Evolutionary conservation across 2,113 vertebrate genomes (phyloP).

Genomic region (Lagopus leucura): DNA sequence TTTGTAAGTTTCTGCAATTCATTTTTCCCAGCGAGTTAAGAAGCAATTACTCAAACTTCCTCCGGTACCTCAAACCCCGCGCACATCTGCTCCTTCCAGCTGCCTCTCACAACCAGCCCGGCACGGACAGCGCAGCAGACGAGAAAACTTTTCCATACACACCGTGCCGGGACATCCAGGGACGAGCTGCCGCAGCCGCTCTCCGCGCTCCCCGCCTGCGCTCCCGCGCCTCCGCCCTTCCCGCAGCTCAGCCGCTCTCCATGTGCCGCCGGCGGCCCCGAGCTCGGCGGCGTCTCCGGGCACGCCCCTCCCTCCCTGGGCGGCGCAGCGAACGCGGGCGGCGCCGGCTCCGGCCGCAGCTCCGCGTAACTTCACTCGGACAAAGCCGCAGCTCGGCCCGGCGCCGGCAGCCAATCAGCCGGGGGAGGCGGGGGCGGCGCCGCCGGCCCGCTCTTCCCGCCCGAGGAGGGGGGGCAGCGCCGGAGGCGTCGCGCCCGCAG

Average conservation of each 20-base stretch:
- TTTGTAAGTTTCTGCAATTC: slow-evolving; percentile 27
- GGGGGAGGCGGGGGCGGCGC: no score
- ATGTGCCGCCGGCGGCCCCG: neutral
- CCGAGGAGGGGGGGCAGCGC: no score
- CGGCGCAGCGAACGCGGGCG: no score
- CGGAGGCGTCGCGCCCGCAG: no score
- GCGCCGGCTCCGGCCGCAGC: neutral
- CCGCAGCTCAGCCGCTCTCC: slow-evolving; percentile 25
- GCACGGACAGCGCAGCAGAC: neutral
- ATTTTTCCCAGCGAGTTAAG: slow-evolving; percentile 55
- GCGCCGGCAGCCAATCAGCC: neutral
- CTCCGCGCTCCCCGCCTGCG: neutral
- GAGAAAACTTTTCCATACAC: slow-evolving; percentile 68
- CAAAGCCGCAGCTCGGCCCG: neutral
- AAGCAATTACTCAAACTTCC: slow-evolving; percentile 49
- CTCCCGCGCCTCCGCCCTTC: neutral
- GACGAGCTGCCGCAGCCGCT: neutral
- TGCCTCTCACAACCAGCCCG: slow-evolving; percentile 29
- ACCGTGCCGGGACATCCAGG: slow-evolving; percentile 63
- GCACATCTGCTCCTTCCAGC: slow-evolving; percentile 50
- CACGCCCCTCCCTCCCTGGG: neutral
- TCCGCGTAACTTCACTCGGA: neutral
- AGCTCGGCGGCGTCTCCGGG: neutral
- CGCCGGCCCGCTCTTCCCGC: no score
- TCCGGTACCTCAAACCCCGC: slow-evolving; percentile 43